Evolutionary conservation across 2,797 vertebrate genomes (phyloP), one percentile per base, ranked within the genome.

Genomic region (Myotis planiceps): DNA sequence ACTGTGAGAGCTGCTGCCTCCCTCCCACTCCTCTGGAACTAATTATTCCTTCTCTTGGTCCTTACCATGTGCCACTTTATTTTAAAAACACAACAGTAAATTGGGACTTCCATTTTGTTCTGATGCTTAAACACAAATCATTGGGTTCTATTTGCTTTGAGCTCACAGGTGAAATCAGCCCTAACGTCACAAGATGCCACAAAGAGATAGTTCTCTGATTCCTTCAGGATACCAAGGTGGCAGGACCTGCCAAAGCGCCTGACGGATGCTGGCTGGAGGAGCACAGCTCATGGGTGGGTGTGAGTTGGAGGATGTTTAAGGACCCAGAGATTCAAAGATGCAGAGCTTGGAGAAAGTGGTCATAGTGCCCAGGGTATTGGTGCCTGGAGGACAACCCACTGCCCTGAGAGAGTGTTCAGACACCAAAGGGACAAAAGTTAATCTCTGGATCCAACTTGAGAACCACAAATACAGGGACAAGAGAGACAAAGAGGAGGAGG

Each of bases 1-100:
- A 60, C 72, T 15, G 49, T 5, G 8, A 79, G 27, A 60, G 45
- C 58, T 82, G 60, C 55, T 0, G 2, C 34, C 53, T 95, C 27
- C 69, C 75, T 95, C 94, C 75, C 51, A 82, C 81, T 51, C 34
- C 21, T 81, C 80, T 84, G 58, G 75, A 96, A 94, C 72, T 87
- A 93, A 86, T 78, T 34, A 80, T 42, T 83, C 51, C 21, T 23
- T 79, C 80, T 60, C 79, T 29, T 37, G 63, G 85, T 60, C 85
- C 60, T 85, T 42, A 63, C 18, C 42, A 51, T 80, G 83, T 68
- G 72, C 8, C 23, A 53, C 74, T 75, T 80, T 88, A 86, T 79
- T 85, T 97, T 83, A 81, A 63, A 80, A 89, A 83, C 94, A 90
- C 23, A 55, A 65, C 7, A 47, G 14, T 69, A 81, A 93, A 66